phyloP scores from a whole-genome alignment of 2,888 invertebrate genomes.

The Onchidella celtica region DNA sequence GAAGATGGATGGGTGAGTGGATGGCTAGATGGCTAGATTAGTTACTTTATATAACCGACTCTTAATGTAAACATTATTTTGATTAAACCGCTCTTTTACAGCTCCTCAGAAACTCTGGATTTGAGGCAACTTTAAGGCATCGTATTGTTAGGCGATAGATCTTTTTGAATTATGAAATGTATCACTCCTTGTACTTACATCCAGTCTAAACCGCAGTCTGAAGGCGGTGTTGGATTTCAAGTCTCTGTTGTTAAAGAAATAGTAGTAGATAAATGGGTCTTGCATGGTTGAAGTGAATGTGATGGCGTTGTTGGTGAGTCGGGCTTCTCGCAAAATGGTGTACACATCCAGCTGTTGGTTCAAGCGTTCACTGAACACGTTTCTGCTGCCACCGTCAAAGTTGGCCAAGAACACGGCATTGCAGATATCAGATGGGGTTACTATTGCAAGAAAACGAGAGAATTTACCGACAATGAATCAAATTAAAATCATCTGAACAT shows the following conservation, averaged over 20 bases:
- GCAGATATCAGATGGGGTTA: neutral
- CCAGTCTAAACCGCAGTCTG: conserved; percentile 23
- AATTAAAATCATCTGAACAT: too few relatives aligned
- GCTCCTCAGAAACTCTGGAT: too few relatives aligned
- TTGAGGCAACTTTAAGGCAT: too few relatives aligned
- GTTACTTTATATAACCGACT: too few relatives aligned
- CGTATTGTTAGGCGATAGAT: too few relatives aligned
- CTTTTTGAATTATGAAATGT: too few relatives aligned
- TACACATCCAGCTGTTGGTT: neutral
- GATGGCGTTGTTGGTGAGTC: conserved; percentile 19
- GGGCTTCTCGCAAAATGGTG: neutral
- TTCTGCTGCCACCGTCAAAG: conserved; percentile 18
- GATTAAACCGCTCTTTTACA: too few relatives aligned
- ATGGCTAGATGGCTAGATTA: too few relatives aligned
- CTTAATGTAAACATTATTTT: too few relatives aligned
- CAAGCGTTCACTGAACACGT: conserved; percentile 29
- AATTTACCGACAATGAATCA: too few relatives aligned
- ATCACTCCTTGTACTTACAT: conserved; percentile 35
- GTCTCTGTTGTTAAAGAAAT: conserved; percentile 32
- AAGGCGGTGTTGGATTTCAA: conserved; percentile 25
- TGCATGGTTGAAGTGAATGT: conserved; percentile 19
- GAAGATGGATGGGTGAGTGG: too few relatives aligned
- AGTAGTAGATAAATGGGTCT: conserved; percentile 25
- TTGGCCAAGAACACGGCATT: conserved; percentile 37
- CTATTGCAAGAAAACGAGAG: neutral